phyloP scores from a whole-genome alignment of 2,113 vertebrate genomes.

The Alligator mississippiensis region DNA sequence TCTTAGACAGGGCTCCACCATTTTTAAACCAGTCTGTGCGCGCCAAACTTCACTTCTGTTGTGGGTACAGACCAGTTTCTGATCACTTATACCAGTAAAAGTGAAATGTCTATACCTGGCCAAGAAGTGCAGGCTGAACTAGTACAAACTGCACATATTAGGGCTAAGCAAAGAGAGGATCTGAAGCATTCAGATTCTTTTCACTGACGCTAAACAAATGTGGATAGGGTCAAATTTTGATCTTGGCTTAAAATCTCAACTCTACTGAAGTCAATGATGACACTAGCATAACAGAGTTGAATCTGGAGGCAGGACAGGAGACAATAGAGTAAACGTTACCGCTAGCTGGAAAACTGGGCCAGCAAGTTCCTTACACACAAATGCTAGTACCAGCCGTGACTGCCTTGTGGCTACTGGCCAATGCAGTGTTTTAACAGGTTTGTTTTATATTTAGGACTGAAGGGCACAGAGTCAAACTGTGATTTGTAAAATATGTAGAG shows the following conservation, averaged over 20 bases:
- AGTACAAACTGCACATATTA: neutral
- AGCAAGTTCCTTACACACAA: neutral
- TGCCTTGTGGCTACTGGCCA: neutral
- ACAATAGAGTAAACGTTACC: rapidly evolving
- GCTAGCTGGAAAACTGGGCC: neutral
- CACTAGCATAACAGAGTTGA: neutral
- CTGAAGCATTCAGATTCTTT: neutral
- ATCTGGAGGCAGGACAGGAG: neutral
- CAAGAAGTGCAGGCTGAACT: no score
- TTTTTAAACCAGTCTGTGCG: no score
- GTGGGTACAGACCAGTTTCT: no score
- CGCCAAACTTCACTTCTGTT: no score
- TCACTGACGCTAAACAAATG: neutral
- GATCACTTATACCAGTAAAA: no score
- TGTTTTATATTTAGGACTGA: neutral
- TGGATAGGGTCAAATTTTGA: neutral
- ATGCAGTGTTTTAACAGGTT: neutral
- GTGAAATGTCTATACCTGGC: no score
- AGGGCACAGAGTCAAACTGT: rapidly evolving
- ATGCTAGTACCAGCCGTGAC: rapidly evolving
- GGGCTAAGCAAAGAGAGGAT: neutral
- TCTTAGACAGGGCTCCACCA: no score
- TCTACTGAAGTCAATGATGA: rapidly evolving
- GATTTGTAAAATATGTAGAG: neutral
- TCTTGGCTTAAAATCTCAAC: neutral